Percentiles rank a stretch among this genome's conserved stretches.
phyloP scores from a whole-genome alignment of 2,113 vertebrate genomes.

The Microcebus lehilahytsara region DNA sequence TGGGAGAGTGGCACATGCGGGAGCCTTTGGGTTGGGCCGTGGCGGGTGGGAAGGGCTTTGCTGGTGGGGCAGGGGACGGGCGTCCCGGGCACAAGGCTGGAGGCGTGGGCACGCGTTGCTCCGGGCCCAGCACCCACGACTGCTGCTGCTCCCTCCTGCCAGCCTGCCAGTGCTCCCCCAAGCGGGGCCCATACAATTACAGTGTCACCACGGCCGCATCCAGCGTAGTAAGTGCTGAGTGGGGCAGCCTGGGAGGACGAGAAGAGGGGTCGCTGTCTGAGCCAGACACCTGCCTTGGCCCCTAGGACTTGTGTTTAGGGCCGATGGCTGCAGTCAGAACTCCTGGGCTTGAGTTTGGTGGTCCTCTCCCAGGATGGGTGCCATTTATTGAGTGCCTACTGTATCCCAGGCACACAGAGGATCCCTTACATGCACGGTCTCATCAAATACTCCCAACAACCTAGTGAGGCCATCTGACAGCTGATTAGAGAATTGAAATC shows the following conservation, averaged over 20 bases:
- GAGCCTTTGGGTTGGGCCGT: not conserved
- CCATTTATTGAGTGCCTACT: not conserved
- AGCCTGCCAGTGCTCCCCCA: not conserved
- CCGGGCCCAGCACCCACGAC: not conserved
- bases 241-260: not conserved
- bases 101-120: fast-evolving
- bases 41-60: not conserved
- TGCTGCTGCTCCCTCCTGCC: not conserved
- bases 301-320: not conserved
- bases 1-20: not conserved
- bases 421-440: not conserved
- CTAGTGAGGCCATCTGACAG: not conserved
- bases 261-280: not conserved
- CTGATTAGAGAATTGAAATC: not conserved
- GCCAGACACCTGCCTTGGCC: not conserved
- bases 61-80: not conserved
- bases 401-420: not conserved
- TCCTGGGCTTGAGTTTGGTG: not conserved
- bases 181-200: not conserved
- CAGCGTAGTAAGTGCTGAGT: not conserved
- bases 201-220: fast-evolving
- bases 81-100: not conserved
- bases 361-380: not conserved
- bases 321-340: not conserved
- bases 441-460: not conserved